These are phyloP conservation scores for Cephalotes varians DNA, from an alignment of 2,888 invertebrate species.

Conservation along the genomic window DNA sequence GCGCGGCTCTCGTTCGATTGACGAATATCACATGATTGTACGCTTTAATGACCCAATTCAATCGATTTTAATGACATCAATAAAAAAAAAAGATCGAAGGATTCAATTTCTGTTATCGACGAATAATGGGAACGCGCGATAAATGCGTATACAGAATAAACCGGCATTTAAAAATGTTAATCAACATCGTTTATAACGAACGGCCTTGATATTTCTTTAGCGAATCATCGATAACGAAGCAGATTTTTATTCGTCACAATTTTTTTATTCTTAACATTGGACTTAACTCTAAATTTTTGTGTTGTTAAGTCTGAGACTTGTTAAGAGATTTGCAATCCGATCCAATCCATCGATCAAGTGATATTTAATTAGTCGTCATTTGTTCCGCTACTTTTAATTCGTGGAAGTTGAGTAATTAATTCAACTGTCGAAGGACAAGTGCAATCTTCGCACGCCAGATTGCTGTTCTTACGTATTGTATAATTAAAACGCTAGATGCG, in stretches of 20 bases:
- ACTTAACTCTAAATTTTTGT: background rate
- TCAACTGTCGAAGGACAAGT: constrained; percentile 30
- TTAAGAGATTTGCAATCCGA: no score
- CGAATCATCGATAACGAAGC: background rate
- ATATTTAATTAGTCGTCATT: background rate
- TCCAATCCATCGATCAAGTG: background rate
- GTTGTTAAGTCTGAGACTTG: background rate
- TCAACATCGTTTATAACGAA: background rate
- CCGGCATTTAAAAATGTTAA: constrained; percentile 1
- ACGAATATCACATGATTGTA: background rate
- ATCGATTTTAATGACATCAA: constrained; percentile 24
- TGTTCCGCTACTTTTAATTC: constrained; percentile 1
- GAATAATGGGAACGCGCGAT: constrained; percentile 25
- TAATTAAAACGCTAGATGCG: background rate
- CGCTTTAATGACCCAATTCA: constrained; percentile 39
- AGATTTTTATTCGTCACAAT: background rate
- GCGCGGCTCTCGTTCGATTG: background rate
- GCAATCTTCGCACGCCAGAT: background rate
- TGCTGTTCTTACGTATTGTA: constrained; percentile 6
- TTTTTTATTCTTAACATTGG: background rate
- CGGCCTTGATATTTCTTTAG: background rate
- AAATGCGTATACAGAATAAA: background rate
- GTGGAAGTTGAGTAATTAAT: constrained; percentile 32
- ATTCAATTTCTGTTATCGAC: constrained; percentile 29
- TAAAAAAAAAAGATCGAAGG: background rate